Conservation (phyloP, 2,888 invertebrate species). For the Spicauda simplicius region DNA sequence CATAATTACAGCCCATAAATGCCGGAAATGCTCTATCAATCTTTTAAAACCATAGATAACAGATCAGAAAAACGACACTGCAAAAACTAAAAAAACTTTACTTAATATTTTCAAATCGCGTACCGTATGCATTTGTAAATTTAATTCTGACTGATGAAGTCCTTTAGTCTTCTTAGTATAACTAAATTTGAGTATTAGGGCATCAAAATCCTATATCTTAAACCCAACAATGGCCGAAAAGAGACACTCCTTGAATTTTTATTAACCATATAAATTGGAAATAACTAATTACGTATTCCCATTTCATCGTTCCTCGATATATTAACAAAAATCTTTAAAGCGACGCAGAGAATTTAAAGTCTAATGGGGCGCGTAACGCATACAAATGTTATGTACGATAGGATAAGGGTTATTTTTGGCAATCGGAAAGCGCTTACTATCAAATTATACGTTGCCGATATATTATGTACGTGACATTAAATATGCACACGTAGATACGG, state of each 20-base stretch:
- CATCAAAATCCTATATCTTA: constrained; percentile 37
- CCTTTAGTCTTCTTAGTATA: constrained; percentile 6
- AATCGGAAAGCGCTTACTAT: constrained; percentile 59
- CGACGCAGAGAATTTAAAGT: constrained; percentile 62
- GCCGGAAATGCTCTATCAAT: too few relatives aligned
- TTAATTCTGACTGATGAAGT: constrained; percentile 23
- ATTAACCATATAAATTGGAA: constrained; percentile 47
- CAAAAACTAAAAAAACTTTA: too few relatives aligned
- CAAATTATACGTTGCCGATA: constrained; percentile 18
- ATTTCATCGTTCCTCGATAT: constrained; percentile 53
- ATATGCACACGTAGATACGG: not conserved
- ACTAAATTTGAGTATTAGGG: constrained; percentile 32
- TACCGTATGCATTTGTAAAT: constrained; percentile 17
- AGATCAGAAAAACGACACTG: too few relatives aligned
- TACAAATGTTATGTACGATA: constrained; percentile 51
- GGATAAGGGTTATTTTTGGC: constrained; percentile 55
- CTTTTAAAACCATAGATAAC: too few relatives aligned
- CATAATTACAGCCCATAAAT: too few relatives aligned
- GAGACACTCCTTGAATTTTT: constrained; percentile 49
- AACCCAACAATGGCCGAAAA: constrained; percentile 45
- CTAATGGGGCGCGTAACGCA: constrained; percentile 53
- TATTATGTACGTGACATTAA: not conserved
- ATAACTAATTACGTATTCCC: constrained; percentile 63
- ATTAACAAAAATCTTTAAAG: constrained; percentile 72
- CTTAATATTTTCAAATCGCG: not conserved